phyloP scores from a whole-genome alignment of 2,113 vertebrate species.

The Labeo catla region DNA sequence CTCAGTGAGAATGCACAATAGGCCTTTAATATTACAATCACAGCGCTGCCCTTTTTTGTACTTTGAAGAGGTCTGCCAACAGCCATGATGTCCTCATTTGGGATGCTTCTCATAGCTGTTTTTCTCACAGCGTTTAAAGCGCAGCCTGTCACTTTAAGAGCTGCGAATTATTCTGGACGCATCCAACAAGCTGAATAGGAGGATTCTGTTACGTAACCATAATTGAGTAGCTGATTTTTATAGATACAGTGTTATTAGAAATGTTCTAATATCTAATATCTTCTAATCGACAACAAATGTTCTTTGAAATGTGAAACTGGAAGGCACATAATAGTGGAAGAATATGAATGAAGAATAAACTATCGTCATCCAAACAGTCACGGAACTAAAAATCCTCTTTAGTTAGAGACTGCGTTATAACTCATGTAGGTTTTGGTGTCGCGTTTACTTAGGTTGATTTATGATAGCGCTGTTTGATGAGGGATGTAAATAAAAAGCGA shows the following conservation, averaged over 20 bases:
- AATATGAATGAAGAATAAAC: neutral
- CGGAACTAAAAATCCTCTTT: neutral
- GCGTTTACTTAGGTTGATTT: neutral
- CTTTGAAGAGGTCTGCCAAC: conserved; percentile 23
- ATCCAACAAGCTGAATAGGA: neutral
- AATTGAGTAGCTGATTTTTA: neutral
- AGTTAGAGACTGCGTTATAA: neutral
- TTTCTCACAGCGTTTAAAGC: neutral
- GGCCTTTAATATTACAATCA: neutral
- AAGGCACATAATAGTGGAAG: neutral
- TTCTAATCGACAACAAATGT: neutral
- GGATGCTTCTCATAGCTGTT: neutral
- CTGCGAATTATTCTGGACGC: neutral
- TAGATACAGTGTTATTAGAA: neutral
- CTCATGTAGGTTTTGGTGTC: neutral
- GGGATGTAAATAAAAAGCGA: neutral
- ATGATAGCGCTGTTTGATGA: neutral
- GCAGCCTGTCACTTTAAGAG: conserved; percentile 54
- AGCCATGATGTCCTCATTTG: neutral
- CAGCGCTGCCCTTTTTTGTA: neutral
- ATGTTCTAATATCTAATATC: too few relatives aligned
- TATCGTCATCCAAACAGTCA: neutral
- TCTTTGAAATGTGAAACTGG: neutral
- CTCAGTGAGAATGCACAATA: conserved; percentile 40
- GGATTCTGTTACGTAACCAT: neutral